These are phyloP conservation scores for Pelodytes ibericus DNA, from an alignment of 2,797 vertebrate genomes.

Conservation along the genomic window DNA sequence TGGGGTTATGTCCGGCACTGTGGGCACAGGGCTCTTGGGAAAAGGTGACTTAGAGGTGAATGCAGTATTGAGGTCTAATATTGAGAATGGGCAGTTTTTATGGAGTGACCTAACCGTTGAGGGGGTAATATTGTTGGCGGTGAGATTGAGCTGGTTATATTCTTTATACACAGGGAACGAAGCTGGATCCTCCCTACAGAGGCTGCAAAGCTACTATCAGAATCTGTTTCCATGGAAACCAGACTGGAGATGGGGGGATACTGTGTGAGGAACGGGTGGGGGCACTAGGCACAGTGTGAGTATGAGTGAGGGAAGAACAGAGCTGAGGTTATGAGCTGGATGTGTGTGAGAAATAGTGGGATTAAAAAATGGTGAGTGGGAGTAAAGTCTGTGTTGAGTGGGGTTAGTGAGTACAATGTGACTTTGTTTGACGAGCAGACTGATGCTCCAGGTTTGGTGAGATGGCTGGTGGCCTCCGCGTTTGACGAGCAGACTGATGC, in stretches of 20 bases:
- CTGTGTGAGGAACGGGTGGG: slow-evolving; percentile 20
- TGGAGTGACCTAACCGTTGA: not conserved
- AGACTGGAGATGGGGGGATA: slow-evolving; percentile 19
- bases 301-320: not conserved
- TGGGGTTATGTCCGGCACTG: not conserved
- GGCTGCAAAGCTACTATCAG: slow-evolving; percentile 26
- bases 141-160: not conserved
- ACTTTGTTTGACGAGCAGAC: too few relatives aligned
- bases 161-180: not conserved
- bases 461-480: too few relatives aligned
- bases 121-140: not conserved
- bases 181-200: not conserved
- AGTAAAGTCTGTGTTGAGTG: too few relatives aligned
- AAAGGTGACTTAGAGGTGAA: not conserved
- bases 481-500: too few relatives aligned
- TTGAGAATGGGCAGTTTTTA: not conserved
- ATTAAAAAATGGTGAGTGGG: too few relatives aligned
- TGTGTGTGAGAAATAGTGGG: too few relatives aligned
- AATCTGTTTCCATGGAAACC: slow-evolving; percentile 50
- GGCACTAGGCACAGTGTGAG: slow-evolving; percentile 32
- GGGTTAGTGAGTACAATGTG: too few relatives aligned
- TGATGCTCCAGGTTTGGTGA: too few relatives aligned
- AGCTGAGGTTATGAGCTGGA: too few relatives aligned
- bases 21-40: not conserved
- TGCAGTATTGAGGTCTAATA: too few relatives aligned